phyloP scores from a whole-genome alignment of 2,888 invertebrate genomes.

The Ophion slaviceki region DNA sequence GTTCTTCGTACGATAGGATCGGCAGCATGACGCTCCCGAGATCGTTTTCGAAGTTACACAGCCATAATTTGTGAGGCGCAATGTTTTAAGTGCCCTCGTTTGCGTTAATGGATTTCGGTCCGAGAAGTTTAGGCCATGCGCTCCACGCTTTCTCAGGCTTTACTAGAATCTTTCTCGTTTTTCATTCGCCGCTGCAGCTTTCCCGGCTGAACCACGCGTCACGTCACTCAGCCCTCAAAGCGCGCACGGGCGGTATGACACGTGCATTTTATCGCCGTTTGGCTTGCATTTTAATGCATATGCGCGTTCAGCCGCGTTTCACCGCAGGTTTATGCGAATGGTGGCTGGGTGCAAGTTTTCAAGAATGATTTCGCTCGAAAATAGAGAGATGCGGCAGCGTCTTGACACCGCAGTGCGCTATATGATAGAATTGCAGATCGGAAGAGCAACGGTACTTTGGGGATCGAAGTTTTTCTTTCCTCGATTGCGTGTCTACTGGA shows the following conservation, averaged over 20 bases:
- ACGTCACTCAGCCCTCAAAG: constrained; percentile 48
- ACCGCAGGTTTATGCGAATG: constrained; percentile 34
- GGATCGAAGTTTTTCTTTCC: background rate
- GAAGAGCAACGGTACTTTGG: background rate
- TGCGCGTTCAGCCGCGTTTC: constrained; percentile 40
- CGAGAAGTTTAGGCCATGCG: constrained; percentile 69
- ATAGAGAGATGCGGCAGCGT: constrained; percentile 32
- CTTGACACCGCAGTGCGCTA: background rate
- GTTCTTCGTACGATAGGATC: constrained; percentile 2
- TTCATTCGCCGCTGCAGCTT: constrained; percentile 41
- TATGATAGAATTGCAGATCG: background rate
- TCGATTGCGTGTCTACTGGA: no score
- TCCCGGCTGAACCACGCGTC: constrained; percentile 36
- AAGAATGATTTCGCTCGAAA: constrained; percentile 47
- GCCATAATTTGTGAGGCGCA: constrained; percentile 16
- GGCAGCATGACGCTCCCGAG: constrained; percentile 7
- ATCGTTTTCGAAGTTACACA: constrained; percentile 34
- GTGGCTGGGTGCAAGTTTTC: constrained; percentile 30
- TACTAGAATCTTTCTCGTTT: constrained; percentile 52
- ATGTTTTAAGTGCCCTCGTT: constrained; percentile 69
- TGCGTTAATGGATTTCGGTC: constrained; percentile 73
- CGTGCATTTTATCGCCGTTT: constrained; percentile 71
- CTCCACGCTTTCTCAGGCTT: constrained; percentile 19
- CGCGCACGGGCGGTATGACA: constrained; percentile 55
- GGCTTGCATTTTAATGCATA: constrained; percentile 38